These are phyloP conservation scores for Orthosia gracilis DNA, from an alignment of 2,888 invertebrate species.

Conservation along the genomic window DNA sequence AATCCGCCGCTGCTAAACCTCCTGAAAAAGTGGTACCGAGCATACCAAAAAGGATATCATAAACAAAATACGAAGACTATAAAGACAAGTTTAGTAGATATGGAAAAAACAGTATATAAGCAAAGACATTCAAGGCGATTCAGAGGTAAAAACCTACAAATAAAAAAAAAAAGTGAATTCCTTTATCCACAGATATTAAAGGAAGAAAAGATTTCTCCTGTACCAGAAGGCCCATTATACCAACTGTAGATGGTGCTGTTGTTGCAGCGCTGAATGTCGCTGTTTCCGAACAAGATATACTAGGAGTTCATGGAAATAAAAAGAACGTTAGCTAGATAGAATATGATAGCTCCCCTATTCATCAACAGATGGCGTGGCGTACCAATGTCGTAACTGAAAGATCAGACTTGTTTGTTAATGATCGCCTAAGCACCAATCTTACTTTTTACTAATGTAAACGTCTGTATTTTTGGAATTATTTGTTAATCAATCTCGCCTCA, in stretches of 20 bases:
- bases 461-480: no score
- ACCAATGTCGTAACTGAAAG: not conserved
- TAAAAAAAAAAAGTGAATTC: constrained; percentile 90
- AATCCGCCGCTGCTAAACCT: constrained; percentile 83
- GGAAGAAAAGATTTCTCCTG: constrained; percentile 88
- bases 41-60: constrained; percentile 88
- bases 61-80: constrained; percentile 83
- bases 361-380: constrained; percentile 43
- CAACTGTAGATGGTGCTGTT: constrained; percentile 1
- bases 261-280: constrained; percentile 27
- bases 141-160: constrained; percentile 91
- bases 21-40: constrained; percentile 86
- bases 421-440: not conserved
- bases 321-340: not conserved
- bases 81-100: constrained; percentile 81
- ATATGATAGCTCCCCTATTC: constrained; percentile 23
- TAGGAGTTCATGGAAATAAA: not conserved
- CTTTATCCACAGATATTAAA: constrained; percentile 87
- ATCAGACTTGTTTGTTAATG: not conserved
- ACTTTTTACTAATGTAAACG: no score
- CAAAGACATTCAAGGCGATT: constrained; percentile 84
- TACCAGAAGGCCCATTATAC: constrained; percentile 83
- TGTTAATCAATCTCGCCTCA: no score
- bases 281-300: not conserved
- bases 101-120: constrained; percentile 81